phyloP scores from a whole-genome alignment of 2,113 vertebrate genomes.

The Geothlypis trichas region DNA sequence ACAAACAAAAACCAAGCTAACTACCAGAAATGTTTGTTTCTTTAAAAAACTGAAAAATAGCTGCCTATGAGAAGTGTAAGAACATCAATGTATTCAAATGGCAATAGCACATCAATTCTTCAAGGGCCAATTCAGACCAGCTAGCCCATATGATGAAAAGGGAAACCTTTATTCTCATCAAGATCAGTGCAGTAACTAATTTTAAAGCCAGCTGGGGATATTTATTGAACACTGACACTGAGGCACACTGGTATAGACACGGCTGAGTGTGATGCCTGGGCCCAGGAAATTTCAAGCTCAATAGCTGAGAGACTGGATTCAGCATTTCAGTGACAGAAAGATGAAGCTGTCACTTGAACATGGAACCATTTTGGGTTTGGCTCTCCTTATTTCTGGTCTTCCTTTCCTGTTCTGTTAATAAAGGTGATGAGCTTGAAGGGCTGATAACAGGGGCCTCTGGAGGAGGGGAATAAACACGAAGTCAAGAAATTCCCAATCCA shows the following conservation, averaged over 20 bases:
- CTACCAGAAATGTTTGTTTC: not conserved
- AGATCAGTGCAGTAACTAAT: not conserved
- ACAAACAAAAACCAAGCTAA: not conserved
- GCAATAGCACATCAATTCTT: not conserved
- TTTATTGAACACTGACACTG: not conserved
- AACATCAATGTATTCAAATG: not conserved
- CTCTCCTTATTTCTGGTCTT: not conserved
- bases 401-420: not conserved
- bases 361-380: not conserved
- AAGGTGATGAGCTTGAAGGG: not conserved
- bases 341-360: not conserved
- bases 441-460: not conserved
- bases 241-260: not conserved
- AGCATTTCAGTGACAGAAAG: not conserved
- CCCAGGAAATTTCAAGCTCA: not conserved
- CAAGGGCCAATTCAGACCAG: not conserved
- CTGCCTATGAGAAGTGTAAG: not conserved
- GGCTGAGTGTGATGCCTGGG: not conserved
- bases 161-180: not conserved
- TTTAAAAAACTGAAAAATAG: not conserved
- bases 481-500: not conserved
- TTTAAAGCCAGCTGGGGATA: not conserved
- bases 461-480: not conserved
- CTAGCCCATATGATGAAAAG: not conserved
- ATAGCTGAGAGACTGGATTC: not conserved